Evolutionary conservation across 2,113 vertebrate genomes (phyloP), one percentile per base, ranked within the genome.

Genomic region (Toxotes jaculatrix): DNA sequence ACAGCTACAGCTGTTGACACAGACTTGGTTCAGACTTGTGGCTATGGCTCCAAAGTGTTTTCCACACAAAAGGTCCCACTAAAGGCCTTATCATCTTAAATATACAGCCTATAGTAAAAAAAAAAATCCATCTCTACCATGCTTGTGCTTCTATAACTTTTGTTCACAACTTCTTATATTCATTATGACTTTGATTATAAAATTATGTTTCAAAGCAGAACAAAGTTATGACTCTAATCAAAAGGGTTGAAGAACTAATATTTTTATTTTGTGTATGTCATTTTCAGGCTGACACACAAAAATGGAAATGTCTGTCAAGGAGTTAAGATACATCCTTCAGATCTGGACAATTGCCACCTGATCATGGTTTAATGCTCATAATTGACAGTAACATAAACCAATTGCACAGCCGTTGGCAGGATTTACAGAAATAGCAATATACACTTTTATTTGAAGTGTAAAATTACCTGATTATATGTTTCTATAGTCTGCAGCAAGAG

Each of bases 401-500:
- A 73, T 36, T 62, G 72, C 79, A 77, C 42, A 27, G 61, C 32
- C 32, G 19, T 80, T 59, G 76, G 70, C 38, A 27, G 80, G 60
- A 70, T 70, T 56, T 55, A 85, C 86, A 89, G 74, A 90, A 92
- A 92, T 87, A 90, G 88, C 60, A 82, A 81, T 77, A 67, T 53
- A 80, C 59, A 87, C 73, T 85, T 91, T 88, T 85, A 89, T 88
- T 79, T 89, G 65, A 90, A 87, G 84, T 90, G 84, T 85, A 88
- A 92, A 61, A 90, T 90, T 83, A 47, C 66, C 86, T 93, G 92
- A 93, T 94, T 92, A 93, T 84, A 92, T 84, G 90, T 90, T 92
- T 90, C 79, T 85, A 86, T 74, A 80, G 79, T 87, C 67, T 88
- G 80, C 64, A 88, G 84, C 70, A 74, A 87, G 47, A 79, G 60